Evolutionary conservation across 2,113 vertebrate species (phyloP), one percentile per base, ranked within the genome.

Genomic region (Odocoileus virginianus): DNA sequence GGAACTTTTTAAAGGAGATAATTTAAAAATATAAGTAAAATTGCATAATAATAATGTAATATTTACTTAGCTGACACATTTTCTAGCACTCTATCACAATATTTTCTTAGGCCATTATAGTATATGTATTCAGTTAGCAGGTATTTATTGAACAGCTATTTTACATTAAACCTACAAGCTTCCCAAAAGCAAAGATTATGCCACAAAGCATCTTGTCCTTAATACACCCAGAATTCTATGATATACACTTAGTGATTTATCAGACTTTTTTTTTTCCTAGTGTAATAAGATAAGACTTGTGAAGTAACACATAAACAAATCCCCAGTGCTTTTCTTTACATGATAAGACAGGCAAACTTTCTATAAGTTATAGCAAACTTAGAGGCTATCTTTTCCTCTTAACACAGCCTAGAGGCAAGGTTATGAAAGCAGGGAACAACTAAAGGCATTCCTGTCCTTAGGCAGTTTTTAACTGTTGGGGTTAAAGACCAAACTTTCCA

Each of bases 381-480:
- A 67, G 64, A 54, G 1, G 14, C 82, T 82, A 17, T 16, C 33
- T 76, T 84, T 96, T 61, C 25, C 57, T 93, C n/a, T 95, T 74
- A 95, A 90, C 28, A 85, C 17, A 64, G 45, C 94, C 67, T 89
- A 58, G 25, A 95, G 84, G 87, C 89, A 96, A 47, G 25, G 64
- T 92, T 50, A 95, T 28, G 30, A 89, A 88, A 96, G 7, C 11
- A 93, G 21, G 5, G 27, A 64, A 28, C 2, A 91, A 74, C 19
- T 54, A 54, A 85, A 89, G 54, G 45, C n/a, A 50, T 50, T 92
- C 90, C 47, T 87, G 76, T 90, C 97, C 87, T 82, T 54, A 97
- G 84, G 88, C 95, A 43, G 36, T 94, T 95, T 85, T 85, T 55
- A 91, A 21, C 71, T 71, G 43, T 58, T 5, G 10, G 6, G 28